Evolutionary conservation across 2,797 vertebrate genomes (phyloP).

Genomic region (Malacoraja senta): DNA sequence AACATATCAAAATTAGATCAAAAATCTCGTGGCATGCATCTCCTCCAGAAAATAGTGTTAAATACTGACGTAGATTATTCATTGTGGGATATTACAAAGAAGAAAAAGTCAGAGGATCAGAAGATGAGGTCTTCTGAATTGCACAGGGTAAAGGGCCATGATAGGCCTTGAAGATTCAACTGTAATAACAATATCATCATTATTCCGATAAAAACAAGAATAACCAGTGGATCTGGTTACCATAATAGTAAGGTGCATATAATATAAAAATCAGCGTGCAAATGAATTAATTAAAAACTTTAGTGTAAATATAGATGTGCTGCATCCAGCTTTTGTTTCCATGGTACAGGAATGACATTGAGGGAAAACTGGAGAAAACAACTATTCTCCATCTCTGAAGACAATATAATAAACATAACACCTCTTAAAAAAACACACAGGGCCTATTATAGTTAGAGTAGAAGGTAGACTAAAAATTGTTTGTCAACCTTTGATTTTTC

Average conservation of each 20-base stretch:
- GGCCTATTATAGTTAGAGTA: background rate
- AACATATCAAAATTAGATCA: constrained; percentile 49
- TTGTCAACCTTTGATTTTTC: too few species aligned
- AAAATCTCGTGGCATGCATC: constrained; percentile 45
- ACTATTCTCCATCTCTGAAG: background rate
- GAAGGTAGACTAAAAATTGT: too few species aligned
- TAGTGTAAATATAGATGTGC: background rate
- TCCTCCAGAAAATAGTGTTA: background rate
- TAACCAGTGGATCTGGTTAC: background rate
- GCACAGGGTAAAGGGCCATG: too few species aligned
- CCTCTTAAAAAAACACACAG: background rate
- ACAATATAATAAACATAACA: background rate
- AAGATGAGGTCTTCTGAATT: too few species aligned
- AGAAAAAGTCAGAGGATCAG: too few species aligned
- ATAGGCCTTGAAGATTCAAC: too few species aligned
- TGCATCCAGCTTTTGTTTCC: background rate
- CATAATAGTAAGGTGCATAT: background rate
- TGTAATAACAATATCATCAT: background rate
- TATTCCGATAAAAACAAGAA: background rate
- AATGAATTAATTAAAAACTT: background rate
- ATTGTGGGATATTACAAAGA: background rate
- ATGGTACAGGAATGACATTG: background rate
- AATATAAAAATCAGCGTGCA: background rate
- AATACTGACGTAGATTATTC: background rate
- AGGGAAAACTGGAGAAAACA: background rate